A percentile compares a stretch with the other conserved stretches of the same genome.
phyloP scores from a whole-genome alignment of 2,113 vertebrate genomes.

The Apteryx owenii region DNA sequence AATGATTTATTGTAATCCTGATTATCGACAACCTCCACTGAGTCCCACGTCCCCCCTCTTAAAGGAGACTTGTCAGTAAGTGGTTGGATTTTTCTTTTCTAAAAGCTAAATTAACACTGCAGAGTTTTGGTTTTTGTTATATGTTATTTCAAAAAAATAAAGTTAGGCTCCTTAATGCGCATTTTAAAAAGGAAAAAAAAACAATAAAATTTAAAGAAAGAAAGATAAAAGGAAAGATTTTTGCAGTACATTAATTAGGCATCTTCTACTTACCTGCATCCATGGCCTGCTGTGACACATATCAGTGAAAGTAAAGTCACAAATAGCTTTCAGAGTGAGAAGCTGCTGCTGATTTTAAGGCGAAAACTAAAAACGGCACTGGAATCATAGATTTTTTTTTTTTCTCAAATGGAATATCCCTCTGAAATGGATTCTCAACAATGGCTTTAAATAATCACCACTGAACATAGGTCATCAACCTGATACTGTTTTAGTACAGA shows the following conservation, averaged over 20 bases:
- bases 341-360: background rate
- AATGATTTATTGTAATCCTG: constrained; percentile 19
- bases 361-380: background rate
- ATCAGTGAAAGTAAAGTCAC: background rate
- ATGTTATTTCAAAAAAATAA: background rate
- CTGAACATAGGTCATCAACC: background rate
- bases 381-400: background rate
- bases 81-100: background rate
- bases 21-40: background rate
- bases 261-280: background rate
- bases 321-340: background rate
- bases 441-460: background rate
- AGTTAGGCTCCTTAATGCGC: background rate
- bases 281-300: background rate
- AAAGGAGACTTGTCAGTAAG: background rate
- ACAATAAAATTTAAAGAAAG: background rate
- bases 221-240: background rate
- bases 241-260: background rate
- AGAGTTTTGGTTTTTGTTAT: background rate
- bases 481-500: background rate
- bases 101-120: background rate
- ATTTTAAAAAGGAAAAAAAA: background rate
- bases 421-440: background rate
- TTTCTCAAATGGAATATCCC: background rate
- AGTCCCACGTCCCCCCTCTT: background rate